A percentile compares a stretch with the other conserved stretches of the same genome.
Conservation (phyloP, 2,888 invertebrate genomes). For the Plebejus argus region DNA sequence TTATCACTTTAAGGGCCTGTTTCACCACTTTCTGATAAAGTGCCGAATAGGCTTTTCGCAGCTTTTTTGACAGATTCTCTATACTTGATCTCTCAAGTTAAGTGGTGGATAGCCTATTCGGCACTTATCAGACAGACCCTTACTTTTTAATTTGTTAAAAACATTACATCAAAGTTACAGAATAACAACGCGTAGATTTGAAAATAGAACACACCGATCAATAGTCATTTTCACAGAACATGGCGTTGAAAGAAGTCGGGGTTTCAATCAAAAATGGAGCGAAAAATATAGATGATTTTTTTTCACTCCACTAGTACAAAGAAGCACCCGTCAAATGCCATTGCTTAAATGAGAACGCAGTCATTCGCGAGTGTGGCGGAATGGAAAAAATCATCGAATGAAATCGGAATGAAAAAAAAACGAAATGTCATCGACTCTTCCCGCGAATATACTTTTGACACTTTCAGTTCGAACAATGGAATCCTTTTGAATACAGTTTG, state of each 20-base stretch:
- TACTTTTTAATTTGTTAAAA: not conserved
- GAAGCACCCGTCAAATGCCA: slow-evolving; percentile 73
- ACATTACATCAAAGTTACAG: not conserved
- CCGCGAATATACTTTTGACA: slow-evolving; percentile 45
- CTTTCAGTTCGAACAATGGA: slow-evolving; percentile 31
- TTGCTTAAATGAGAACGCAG: slow-evolving; percentile 78
- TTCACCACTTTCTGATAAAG: too few species aligned
- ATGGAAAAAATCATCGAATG: slow-evolving; percentile 74
- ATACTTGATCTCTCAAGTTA: too few species aligned
- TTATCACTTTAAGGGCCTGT: not conserved
- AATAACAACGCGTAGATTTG: slow-evolving; percentile 25
- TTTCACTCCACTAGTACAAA: slow-evolving; percentile 62
- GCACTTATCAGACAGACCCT: too few species aligned
- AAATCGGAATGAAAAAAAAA: slow-evolving; percentile 53
- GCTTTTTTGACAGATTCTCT: too few species aligned
- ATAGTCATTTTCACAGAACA: slow-evolving; percentile 33
- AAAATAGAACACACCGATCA: slow-evolving; percentile 32
- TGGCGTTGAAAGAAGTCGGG: slow-evolving; percentile 48
- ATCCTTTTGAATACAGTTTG: slow-evolving; percentile 8
- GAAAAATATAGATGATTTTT: slow-evolving; percentile 54
- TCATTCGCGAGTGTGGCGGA: slow-evolving; percentile 73
- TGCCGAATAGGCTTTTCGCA: too few species aligned
- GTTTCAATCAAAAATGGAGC: slow-evolving; percentile 72
- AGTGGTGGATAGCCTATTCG: too few species aligned
- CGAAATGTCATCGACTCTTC: slow-evolving; percentile 64